A percentile compares a stretch with the other conserved stretches of the same genome.
These are phyloP conservation scores for Lysandra coridon DNA, from an alignment of 2,888 invertebrate species.

Conservation along the genomic window DNA sequence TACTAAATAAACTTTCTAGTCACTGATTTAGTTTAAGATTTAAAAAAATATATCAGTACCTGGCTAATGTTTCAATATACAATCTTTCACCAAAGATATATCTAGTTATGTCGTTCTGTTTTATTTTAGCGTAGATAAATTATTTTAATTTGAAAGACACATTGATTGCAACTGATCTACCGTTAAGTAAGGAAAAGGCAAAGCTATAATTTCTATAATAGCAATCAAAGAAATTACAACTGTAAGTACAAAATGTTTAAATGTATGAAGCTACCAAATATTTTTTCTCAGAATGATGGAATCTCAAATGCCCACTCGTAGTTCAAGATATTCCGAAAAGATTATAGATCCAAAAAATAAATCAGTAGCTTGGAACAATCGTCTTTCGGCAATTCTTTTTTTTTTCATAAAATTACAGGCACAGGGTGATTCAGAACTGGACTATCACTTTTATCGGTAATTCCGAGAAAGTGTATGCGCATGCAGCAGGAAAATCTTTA, in stretches of 20 bases:
- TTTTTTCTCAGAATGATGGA: neutral
- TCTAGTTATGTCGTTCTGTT: no score
- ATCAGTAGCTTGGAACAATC: slow-evolving; percentile 11
- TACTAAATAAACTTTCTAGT: neutral
- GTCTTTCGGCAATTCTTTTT: slow-evolving; percentile 1
- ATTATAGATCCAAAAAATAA: neutral
- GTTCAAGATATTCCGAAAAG: neutral
- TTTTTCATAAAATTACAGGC: slow-evolving; percentile 19
- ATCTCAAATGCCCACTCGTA: neutral
- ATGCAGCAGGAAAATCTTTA: slow-evolving; percentile 27
- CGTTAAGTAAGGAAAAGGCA: neutral
- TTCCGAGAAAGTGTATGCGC: slow-evolving; percentile 24
- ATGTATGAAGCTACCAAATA: neutral
- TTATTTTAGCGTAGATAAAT: no score
- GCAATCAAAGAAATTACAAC: neutral
- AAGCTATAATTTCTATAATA: no score
- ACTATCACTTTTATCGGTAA: slow-evolving; percentile 28
- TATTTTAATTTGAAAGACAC: no score
- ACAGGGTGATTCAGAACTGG: slow-evolving; percentile 20
- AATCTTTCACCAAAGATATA: no score
- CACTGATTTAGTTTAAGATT: no score
- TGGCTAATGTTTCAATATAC: no score
- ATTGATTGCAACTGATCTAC: neutral
- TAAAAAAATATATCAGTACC: no score
- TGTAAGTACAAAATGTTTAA: neutral